Evolutionary conservation across 2,797 vertebrate genomes (phyloP).

Genomic region (Dendrocincla tyrannina): DNA sequence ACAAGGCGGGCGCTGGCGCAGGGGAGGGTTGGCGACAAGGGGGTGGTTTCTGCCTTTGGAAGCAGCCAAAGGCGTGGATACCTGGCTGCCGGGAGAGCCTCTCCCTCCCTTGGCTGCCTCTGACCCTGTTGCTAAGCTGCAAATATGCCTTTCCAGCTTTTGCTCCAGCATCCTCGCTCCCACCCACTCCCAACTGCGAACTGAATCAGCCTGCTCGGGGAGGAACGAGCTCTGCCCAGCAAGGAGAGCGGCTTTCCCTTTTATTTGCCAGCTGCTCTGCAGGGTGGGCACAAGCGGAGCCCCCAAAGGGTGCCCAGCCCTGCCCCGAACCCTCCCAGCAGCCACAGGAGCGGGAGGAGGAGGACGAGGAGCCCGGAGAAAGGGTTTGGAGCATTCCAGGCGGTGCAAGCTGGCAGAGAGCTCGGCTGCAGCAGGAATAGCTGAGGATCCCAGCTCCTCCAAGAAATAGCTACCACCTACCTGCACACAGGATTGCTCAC

Average conservation of each 20-base stretch:
- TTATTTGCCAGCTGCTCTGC: background rate
- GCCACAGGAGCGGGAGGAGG: rapidly evolving
- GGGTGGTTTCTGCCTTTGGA: background rate
- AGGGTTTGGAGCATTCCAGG: background rate
- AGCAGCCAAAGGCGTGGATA: constrained; percentile 7
- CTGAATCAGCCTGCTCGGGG: constrained; percentile 25
- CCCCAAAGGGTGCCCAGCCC: background rate
- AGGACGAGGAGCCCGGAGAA: background rate
- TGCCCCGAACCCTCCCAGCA: background rate
- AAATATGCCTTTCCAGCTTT: constrained; percentile 80
- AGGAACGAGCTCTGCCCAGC: background rate
- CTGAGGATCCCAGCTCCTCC: background rate
- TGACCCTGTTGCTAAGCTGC: constrained; percentile 89
- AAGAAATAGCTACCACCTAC: constrained; percentile 22
- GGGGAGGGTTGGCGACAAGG: background rate
- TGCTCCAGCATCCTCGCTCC: constrained; percentile 75
- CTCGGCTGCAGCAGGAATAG: background rate
- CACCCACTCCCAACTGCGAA: constrained; percentile 21
- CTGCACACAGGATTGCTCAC: background rate
- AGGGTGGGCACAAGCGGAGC: background rate
- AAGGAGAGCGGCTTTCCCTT: rapidly evolving
- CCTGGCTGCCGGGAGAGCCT: constrained; percentile 63
- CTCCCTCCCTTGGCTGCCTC: constrained; percentile 76
- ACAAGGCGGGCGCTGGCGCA: background rate
- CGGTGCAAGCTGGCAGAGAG: background rate